Conservation (phyloP, 2,113 vertebrate species). For the Nerophis lumbriciformis region DNA sequence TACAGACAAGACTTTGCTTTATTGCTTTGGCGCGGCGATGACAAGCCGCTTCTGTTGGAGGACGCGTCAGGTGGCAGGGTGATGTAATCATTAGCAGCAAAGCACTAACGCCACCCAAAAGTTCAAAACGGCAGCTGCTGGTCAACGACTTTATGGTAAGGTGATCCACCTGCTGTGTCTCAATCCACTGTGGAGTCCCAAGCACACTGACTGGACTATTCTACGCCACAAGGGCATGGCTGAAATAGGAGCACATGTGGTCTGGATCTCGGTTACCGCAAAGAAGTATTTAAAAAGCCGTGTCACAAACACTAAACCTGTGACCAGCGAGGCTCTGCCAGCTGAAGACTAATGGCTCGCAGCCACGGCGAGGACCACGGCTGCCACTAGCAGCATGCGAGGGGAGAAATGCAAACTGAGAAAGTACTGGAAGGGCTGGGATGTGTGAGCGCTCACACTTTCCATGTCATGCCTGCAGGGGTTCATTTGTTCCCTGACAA, state of each 20-base stretch:
- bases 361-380: constrained; percentile 53
- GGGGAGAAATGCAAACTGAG: constrained; percentile 63
- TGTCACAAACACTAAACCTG: constrained; percentile 62
- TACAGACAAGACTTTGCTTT: constrained; percentile 68
- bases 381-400: constrained; percentile 24
- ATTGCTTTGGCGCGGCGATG: constrained; percentile 68
- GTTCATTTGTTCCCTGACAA: constrained; percentile 53
- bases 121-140: constrained; percentile 1
- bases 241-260: constrained; percentile 68
- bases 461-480: constrained; percentile 43
- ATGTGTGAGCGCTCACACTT: constrained; percentile 48
- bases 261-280: constrained; percentile 70
- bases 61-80: constrained; percentile 43
- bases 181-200: constrained; percentile 51
- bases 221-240: constrained; percentile 62
- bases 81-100: constrained; percentile 14
- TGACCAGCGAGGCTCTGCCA: constrained; percentile 63
- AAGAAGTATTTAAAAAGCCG: constrained; percentile 70
- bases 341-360: constrained; percentile 63
- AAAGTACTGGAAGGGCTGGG: constrained; percentile 49
- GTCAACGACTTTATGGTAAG: constrained; percentile 12
- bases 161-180: constrained; percentile 24
- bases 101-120: neutral
- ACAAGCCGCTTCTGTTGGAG: constrained; percentile 64
- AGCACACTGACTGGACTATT: constrained; percentile 49